A percentile compares a stretch with the other conserved stretches of the same genome.
phyloP scores from a whole-genome alignment of 2,797 vertebrate genomes.

The Spea hammondii region DNA sequence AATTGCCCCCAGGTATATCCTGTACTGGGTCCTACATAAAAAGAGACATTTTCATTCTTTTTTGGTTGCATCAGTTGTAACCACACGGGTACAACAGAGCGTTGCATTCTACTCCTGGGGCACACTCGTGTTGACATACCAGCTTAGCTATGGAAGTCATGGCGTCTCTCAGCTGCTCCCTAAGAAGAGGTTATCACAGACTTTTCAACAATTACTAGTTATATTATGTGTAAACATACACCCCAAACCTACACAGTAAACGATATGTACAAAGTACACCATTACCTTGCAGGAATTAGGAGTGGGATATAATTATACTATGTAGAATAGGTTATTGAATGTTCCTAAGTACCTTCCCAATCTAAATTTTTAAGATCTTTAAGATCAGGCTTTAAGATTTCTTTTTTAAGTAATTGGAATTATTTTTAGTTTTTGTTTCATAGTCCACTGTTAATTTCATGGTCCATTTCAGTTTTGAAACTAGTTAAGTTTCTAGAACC shows the following conservation, averaged over 20 bases:
- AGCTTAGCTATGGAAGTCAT: too few relatives aligned
- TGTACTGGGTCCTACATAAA: too few relatives aligned
- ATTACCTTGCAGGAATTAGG: not conserved
- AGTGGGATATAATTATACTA: not conserved
- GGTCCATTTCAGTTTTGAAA: conserved; percentile 20
- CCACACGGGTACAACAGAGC: too few relatives aligned
- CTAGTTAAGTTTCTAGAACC: conserved; percentile 22
- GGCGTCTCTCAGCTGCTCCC: too few relatives aligned
- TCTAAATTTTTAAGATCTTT: not conserved
- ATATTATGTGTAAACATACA: not conserved
- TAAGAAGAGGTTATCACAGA: too few relatives aligned
- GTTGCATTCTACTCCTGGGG: too few relatives aligned
- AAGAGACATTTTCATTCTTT: too few relatives aligned
- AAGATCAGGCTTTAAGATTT: not conserved
- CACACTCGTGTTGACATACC: too few relatives aligned
- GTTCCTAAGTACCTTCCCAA: not conserved
- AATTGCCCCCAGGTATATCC: too few relatives aligned
- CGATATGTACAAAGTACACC: not conserved
- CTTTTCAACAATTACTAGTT: too few relatives aligned
- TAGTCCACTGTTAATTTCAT: conserved; percentile 14
- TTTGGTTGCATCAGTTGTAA: too few relatives aligned
- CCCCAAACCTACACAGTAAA: not conserved
- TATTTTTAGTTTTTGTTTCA: conserved; percentile 16
- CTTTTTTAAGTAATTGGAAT: conserved; percentile 21
- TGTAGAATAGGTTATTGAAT: not conserved